These are phyloP conservation scores for Plutella xylostella DNA, from an alignment of 2,888 invertebrate genomes.

Conservation along the genomic window DNA sequence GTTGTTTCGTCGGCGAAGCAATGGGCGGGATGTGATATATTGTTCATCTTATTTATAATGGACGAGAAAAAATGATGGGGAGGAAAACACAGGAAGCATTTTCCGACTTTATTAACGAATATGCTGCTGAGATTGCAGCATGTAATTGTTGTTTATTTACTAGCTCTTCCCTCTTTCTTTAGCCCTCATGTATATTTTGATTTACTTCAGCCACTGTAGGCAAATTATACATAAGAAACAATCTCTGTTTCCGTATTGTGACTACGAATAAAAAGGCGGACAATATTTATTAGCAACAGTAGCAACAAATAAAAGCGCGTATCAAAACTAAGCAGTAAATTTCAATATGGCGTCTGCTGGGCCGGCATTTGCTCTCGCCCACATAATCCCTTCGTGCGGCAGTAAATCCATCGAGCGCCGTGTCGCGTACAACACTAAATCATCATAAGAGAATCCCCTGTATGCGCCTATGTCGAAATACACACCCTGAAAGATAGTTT, in stretches of 20 bases:
- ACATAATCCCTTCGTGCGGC: slow-evolving; percentile 68
- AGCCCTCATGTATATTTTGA: not conserved
- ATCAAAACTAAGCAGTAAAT: slow-evolving; percentile 65
- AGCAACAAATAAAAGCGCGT: slow-evolving; percentile 51
- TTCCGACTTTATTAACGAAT: slow-evolving; percentile 53
- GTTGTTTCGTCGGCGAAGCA: slow-evolving; percentile 64
- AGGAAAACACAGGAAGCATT: slow-evolving; percentile 37
- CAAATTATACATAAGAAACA: no score
- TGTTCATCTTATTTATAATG: slow-evolving; percentile 61
- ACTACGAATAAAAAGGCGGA: not conserved
- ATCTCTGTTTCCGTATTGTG: no score
- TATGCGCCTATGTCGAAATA: slow-evolving; percentile 24
- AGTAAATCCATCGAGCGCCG: slow-evolving; percentile 62
- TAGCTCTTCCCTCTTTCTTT: slow-evolving; percentile 7
- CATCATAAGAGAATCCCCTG: slow-evolving; percentile 67
- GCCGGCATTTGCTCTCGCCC: slow-evolving; percentile 68
- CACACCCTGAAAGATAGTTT: slow-evolving; percentile 25
- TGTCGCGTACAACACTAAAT: slow-evolving; percentile 62
- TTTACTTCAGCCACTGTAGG: no score
- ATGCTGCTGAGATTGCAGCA: slow-evolving; percentile 36
- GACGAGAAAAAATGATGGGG: slow-evolving; percentile 51
- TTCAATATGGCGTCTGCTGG: slow-evolving; percentile 63
- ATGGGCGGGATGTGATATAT: slow-evolving; percentile 63
- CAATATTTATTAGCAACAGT: slow-evolving; percentile 1
- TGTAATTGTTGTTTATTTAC: slow-evolving; percentile 32